These are phyloP conservation scores for Lerema accius DNA, from an alignment of 1,140 invertebrate genomes.

Conservation along the genomic window DNA sequence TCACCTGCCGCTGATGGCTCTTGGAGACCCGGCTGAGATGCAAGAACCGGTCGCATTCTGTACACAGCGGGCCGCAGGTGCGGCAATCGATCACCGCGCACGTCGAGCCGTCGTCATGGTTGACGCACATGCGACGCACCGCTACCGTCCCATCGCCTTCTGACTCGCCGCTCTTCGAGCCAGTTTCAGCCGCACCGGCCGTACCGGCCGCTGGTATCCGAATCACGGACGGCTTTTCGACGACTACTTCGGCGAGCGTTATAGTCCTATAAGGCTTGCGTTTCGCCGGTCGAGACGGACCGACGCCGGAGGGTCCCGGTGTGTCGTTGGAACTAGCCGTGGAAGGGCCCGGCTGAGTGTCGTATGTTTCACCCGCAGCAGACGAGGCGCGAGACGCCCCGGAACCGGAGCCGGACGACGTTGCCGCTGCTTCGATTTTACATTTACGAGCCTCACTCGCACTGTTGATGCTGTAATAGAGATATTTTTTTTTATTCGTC, in stretches of 20 bases:
- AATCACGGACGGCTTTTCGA: constrained; percentile 4
- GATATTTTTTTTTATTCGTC: no score
- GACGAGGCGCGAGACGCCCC: neutral
- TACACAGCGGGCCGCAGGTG: constrained; percentile 95
- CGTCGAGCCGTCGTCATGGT: constrained; percentile 98
- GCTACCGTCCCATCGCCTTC: neutral
- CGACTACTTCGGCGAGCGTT: constrained; percentile 20
- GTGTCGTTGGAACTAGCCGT: neutral
- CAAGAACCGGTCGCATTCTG: constrained; percentile 97
- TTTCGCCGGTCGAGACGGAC: constrained; percentile 1
- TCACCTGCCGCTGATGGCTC: constrained; percentile 93
- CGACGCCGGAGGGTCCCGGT: neutral
- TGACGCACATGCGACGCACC: constrained; percentile 87
- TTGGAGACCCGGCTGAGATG: constrained; percentile 95
- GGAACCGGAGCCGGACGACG: neutral
- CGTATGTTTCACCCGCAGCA: neutral
- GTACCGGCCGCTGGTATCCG: neutral
- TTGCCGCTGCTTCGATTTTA: constrained; percentile 6
- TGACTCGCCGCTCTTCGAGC: neutral
- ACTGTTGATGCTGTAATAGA: constrained; percentile 47
- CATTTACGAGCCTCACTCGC: constrained; percentile 43
- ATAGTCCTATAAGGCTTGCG: constrained; percentile 19
- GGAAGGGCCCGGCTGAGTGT: neutral
- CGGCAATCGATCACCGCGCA: constrained; percentile 96
- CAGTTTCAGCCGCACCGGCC: neutral